Evolutionary conservation across 1,140 invertebrate genomes (phyloP).

Genomic region (Hesperophylax magnus): DNA sequence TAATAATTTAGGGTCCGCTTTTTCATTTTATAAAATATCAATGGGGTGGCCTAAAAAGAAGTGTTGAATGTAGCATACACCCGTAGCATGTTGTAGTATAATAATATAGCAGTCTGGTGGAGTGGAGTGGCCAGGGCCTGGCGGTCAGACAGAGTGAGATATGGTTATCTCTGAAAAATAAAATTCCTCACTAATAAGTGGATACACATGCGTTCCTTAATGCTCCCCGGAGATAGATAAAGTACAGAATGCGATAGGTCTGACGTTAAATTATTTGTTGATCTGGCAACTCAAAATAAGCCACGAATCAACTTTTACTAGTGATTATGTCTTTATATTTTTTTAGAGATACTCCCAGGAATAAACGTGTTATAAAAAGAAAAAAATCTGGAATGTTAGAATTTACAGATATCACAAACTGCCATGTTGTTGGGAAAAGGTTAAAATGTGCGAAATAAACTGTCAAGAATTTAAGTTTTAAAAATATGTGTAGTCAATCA

Average conservation of each 20-base stretch:
- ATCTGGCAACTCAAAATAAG: conserved; percentile 32
- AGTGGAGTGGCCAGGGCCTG: neutral
- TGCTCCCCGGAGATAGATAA: conserved; percentile 27
- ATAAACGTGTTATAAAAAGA: too few species aligned
- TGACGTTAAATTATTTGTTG: conserved; percentile 4
- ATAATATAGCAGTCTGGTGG: neutral
- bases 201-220: conserved; percentile 37
- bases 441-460: too few species aligned
- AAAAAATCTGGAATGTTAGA: too few species aligned
- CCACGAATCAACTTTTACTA: neutral
- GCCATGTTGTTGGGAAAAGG: too few species aligned
- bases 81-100: too few species aligned
- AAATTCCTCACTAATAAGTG: conserved; percentile 45
- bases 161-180: conserved; percentile 43
- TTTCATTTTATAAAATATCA: neutral
- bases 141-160: conserved; percentile 24
- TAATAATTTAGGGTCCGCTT: too few species aligned
- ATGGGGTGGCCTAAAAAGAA: conserved; percentile 1
- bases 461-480: too few species aligned
- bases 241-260: conserved; percentile 6
- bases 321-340: too few species aligned
- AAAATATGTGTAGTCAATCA: too few species aligned
- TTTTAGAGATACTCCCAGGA: too few species aligned
- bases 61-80: conserved; percentile 8
- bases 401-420: too few species aligned